Evolutionary conservation across 2,888 invertebrate genomes (phyloP).

Genomic region (Lepidochrysops patricia): DNA sequence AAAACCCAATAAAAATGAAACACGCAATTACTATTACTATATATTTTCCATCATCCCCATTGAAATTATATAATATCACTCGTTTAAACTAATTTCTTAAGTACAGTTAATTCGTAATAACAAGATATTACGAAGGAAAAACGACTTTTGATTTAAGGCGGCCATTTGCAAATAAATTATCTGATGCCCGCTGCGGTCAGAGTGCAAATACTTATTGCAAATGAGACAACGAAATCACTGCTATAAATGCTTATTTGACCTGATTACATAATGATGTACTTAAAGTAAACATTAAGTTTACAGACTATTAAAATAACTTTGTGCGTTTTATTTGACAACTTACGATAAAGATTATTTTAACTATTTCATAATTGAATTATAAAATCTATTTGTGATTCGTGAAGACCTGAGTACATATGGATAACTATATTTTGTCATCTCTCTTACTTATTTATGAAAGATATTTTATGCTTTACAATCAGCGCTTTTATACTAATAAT

Average conservation of each 20-base stretch:
- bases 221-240: constrained; percentile 4
- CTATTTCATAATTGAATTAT: too few species aligned
- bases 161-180: constrained; percentile 3
- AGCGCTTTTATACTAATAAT: too few species aligned
- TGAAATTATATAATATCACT: not conserved
- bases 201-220: constrained; percentile 12
- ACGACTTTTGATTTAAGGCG: constrained; percentile 3
- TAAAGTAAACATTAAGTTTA: not conserved
- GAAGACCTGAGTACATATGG: too few species aligned
- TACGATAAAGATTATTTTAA: not conserved
- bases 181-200: constrained; percentile 6
- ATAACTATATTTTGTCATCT: too few species aligned
- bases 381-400: too few species aligned
- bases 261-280: not conserved
- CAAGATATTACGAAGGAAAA: constrained; percentile 9
- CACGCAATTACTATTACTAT: too few species aligned
- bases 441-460: too few species aligned
- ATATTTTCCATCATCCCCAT: not conserved
- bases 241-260: constrained; percentile 1
- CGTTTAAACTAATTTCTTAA: not conserved
- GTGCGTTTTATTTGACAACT: not conserved
- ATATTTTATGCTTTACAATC: too few species aligned
- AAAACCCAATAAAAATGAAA: too few species aligned
- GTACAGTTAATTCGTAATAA: constrained; percentile 1
- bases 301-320: not conserved